These are phyloP conservation scores for Botia almorhae DNA, from an alignment of 2,797 vertebrate species.

Conservation along the genomic window DNA sequence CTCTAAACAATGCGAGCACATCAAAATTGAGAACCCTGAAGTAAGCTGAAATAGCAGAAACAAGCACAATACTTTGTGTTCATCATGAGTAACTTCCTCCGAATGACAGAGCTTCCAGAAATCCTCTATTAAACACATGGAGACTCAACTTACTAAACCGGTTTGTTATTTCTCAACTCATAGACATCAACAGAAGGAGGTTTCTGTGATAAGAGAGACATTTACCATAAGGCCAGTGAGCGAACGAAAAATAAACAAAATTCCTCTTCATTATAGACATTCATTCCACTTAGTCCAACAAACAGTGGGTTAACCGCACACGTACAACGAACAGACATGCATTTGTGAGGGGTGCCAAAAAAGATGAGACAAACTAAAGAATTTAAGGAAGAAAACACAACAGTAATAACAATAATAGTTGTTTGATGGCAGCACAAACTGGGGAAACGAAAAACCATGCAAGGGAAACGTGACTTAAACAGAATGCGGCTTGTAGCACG, in stretches of 20 bases:
- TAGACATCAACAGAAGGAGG: slow-evolving; percentile 25
- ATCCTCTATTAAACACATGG: slow-evolving; percentile 24
- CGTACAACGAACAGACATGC: slow-evolving; percentile 16
- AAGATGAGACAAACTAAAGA: background rate
- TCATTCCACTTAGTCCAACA: background rate
- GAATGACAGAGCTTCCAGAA: slow-evolving; percentile 33
- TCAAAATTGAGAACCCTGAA: background rate
- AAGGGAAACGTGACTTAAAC: background rate
- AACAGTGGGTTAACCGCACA: slow-evolving; percentile 16
- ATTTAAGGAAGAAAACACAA: background rate
- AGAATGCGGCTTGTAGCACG: background rate
- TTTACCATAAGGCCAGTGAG: slow-evolving; percentile 22
- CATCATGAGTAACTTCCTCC: slow-evolving; percentile 52
- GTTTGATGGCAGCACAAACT: background rate
- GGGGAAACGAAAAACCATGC: slow-evolving; percentile 23
- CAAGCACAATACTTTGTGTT: slow-evolving; percentile 4
- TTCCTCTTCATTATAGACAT: slow-evolving; percentile 7
- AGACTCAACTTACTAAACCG: slow-evolving; percentile 54
- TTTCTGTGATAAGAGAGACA: slow-evolving; percentile 43
- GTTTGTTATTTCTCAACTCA: slow-evolving; percentile 45
- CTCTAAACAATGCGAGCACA: background rate
- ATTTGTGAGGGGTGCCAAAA: slow-evolving; percentile 1
- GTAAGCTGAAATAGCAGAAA: slow-evolving; percentile 18
- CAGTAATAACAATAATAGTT: background rate
- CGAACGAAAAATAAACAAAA: background rate